A percentile compares a stretch with the other conserved stretches of the same genome.
These are phyloP conservation scores for Drosophila falleni DNA, from an alignment of 2,888 invertebrate genomes.

Conservation along the genomic window DNA sequence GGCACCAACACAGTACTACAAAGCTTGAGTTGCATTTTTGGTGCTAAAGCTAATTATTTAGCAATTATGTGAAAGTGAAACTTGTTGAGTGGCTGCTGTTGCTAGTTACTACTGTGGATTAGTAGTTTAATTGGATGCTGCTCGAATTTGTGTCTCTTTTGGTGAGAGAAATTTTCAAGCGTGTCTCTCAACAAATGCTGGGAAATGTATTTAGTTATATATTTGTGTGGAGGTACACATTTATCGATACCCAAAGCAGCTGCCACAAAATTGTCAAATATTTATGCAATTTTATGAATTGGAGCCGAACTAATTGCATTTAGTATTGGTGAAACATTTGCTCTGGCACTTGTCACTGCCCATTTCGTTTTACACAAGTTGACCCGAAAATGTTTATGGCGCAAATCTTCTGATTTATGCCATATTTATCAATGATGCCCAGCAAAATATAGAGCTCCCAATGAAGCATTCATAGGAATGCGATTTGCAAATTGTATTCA, in stretches of 20 bases:
- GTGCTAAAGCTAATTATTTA: conserved; percentile 64
- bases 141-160: conserved; percentile 33
- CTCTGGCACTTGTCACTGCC: conserved; percentile 35
- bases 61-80: conserved; percentile 82
- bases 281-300: conserved; percentile 67
- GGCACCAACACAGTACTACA: conserved; percentile 30
- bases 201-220: conserved; percentile 7
- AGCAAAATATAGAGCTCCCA: conserved; percentile 33
- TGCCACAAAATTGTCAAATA: conserved; percentile 60
- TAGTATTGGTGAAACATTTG: conserved; percentile 61
- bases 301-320: conserved; percentile 82
- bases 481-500: conserved; percentile 48
- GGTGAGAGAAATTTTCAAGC: conserved; percentile 51
- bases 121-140: conserved; percentile 52
- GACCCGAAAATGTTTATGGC: conserved; percentile 26
- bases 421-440: conserved; percentile 64
- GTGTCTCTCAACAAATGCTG: conserved; percentile 27
- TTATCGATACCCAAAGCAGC: conserved; percentile 56
- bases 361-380: conserved; percentile 40
- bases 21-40: conserved; percentile 41
- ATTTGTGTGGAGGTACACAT: neutral
- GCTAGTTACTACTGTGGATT: conserved; percentile 21
- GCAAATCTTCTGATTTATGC: conserved; percentile 68
- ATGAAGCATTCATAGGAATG: conserved; percentile 49
- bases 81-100: conserved; percentile 36